phyloP scores from a whole-genome alignment of 2,113 vertebrate genomes.

The Piaya cayana region DNA sequence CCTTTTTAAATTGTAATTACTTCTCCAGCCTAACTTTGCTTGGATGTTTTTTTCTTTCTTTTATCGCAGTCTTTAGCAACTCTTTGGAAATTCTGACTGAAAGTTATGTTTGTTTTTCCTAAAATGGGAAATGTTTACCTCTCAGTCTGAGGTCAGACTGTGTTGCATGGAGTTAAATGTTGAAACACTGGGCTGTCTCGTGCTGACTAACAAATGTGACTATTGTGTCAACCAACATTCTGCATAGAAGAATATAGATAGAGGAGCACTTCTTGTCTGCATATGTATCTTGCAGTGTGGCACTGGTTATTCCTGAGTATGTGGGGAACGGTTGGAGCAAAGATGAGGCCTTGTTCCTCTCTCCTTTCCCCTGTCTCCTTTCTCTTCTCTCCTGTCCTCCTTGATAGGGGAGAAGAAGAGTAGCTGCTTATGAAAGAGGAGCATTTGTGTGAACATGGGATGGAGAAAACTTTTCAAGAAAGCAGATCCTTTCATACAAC shows the following conservation, averaged over 20 bases:
- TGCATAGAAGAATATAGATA: not conserved
- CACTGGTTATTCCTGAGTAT: not conserved
- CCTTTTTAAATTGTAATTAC: not conserved
- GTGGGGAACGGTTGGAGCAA: not conserved
- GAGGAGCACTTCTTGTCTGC: not conserved
- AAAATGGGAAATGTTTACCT: not conserved
- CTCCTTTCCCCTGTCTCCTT: too few species aligned
- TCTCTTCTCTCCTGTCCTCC: not conserved
- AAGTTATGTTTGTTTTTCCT: not conserved
- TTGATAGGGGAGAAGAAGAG: not conserved
- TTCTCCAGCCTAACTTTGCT: not conserved
- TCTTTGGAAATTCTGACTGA: fast-evolving
- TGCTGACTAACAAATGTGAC: not conserved
- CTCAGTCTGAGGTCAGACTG: not conserved
- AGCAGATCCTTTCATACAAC: not conserved
- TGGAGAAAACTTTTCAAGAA: not conserved
- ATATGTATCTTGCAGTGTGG: not conserved
- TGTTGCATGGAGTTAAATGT: not conserved
- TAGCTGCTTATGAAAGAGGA: not conserved
- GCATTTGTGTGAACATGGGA: not conserved
- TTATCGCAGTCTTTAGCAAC: not conserved
- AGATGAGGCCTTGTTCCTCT: not conserved
- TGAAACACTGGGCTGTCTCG: not conserved
- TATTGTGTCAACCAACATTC: not conserved
- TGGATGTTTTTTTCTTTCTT: not conserved